Evolutionary conservation across 2,113 vertebrate genomes (phyloP).

Genomic region (Piprites chloris): DNA sequence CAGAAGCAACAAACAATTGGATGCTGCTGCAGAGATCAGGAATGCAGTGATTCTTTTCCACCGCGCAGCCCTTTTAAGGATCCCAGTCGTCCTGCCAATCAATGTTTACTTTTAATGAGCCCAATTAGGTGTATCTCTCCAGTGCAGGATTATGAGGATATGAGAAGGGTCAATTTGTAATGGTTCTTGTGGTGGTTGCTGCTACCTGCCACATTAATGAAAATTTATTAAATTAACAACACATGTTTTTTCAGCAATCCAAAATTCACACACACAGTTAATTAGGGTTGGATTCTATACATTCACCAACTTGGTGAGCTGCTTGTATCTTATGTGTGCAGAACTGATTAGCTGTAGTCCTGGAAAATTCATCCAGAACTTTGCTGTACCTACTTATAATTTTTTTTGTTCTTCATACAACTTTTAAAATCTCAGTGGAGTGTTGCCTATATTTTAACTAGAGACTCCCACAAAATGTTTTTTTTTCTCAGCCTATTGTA

Average conservation of each 20-base stretch:
- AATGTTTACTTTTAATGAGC: constrained; percentile 43
- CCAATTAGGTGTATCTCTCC: constrained; percentile 32
- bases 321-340: background rate
- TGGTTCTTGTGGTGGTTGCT: background rate
- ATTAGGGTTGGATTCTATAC: background rate
- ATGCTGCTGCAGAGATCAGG: background rate
- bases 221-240: constrained; percentile 43
- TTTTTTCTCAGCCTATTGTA: background rate
- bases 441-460: background rate
- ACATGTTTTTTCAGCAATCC: background rate
- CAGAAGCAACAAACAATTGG: background rate
- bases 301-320: background rate
- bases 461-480: background rate
- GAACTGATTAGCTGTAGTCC: background rate
- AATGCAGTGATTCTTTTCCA: background rate
- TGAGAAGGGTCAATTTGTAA: constrained; percentile 31
- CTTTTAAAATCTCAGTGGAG: background rate
- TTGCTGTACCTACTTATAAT: background rate
- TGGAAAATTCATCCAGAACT: background rate
- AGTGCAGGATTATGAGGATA: constrained; percentile 13
- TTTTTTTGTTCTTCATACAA: background rate
- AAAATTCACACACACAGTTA: background rate
- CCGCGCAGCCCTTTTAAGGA: background rate
- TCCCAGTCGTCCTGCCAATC: constrained; percentile 1
- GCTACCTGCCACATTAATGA: constrained; percentile 16